Evolutionary conservation across 2,888 invertebrate species (phyloP), one percentile per base, ranked within the genome.

Genomic region (Antheraea yamamai): DNA sequence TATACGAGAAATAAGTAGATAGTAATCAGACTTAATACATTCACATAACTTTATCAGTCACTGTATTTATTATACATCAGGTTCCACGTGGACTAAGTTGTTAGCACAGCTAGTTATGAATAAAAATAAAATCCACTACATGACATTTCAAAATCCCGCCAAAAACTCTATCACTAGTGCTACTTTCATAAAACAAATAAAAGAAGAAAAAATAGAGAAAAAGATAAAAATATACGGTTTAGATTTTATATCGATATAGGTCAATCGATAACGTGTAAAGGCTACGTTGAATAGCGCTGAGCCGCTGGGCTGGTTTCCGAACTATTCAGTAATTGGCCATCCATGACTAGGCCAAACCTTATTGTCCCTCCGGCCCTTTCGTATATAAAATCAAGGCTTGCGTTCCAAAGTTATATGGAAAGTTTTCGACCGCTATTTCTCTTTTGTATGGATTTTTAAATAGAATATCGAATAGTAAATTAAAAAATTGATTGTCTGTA

Each of bases 241-340:
- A 0, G 20, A 61, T 61, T 61, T 61, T 23, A 16, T 66, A 66
- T 66, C 64, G 64, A 30, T 66, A 66, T 14, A 66, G 30, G 6
- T 66, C 16, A 66, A 66, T 16, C 30, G 30, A 66, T 30, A 30
- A 26, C 26, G 30, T 66, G 64, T 30, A 66, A 61, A 66, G 64
- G 64, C 64, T 66, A 30, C 30, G 64, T 66, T 30, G 64, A 66
- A 16, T 26, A 66, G 26, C 64, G 64, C 64, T 14, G 26, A 16
- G 26, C 70, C 70, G 70, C 70, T 2, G 39, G 39, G 20, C 12
- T 20, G 16, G 39, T 70, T 70, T 39, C n/a, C 70, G 14, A 76
- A 76, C 76, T 76, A 76, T 76, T 73, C 52, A 73, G 74, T 74
- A 74, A 76, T 76, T 76, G 74, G 76, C 35, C 14, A 68, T 26